Evolutionary conservation across 2,888 invertebrate species (phyloP).

Genomic region (Allacma fusca): DNA sequence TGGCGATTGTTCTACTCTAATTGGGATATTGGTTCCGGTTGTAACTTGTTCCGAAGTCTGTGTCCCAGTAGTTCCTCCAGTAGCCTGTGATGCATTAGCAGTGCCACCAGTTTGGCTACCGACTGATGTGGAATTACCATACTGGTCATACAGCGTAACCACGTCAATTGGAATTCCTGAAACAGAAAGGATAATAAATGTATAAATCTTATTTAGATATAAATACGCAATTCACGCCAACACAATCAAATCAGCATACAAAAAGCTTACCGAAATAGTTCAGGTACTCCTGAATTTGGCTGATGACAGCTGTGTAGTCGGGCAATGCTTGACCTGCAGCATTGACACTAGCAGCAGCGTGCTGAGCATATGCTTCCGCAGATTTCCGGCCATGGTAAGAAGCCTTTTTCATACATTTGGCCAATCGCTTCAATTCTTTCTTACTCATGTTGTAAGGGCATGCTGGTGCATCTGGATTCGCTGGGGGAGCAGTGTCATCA

Average conservation of each 20-base stretch:
- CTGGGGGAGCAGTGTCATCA: conserved; percentile 13
- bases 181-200: too few relatives aligned
- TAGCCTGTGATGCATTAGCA: conserved; percentile 7
- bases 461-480: conserved; percentile 29
- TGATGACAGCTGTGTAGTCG: conserved; percentile 55
- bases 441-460: conserved; percentile 57
- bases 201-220: conserved; percentile 18
- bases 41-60: neutral
- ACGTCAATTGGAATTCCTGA: conserved; percentile 60
- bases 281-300: conserved; percentile 59
- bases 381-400: conserved; percentile 52
- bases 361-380: conserved; percentile 54
- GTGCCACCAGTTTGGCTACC: conserved; percentile 21
- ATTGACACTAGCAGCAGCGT: conserved; percentile 32
- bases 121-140: conserved; percentile 50
- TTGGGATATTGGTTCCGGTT: neutral
- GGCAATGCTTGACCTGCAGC: conserved; percentile 33
- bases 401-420: conserved; percentile 56
- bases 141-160: conserved; percentile 58
- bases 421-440: conserved; percentile 56
- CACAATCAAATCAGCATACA: neutral
- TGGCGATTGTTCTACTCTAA: neutral
- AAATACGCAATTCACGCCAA: too few relatives aligned
- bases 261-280: conserved; percentile 56
- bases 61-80: neutral